Evolutionary conservation across 2,797 vertebrate genomes (phyloP).

Genomic region (Rhyacichthys aspro): DNA sequence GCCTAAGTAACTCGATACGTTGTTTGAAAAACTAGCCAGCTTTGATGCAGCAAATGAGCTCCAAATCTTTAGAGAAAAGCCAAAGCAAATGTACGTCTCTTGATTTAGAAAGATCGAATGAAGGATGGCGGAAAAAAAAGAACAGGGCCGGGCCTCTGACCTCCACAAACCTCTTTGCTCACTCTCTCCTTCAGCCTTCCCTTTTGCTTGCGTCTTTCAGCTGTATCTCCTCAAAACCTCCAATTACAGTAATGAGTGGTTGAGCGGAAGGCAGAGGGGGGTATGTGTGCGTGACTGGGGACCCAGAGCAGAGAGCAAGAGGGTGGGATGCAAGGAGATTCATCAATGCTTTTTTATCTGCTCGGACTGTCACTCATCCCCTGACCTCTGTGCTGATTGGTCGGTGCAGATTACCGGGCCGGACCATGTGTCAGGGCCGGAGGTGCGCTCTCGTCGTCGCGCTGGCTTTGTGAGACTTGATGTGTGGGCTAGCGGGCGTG

Average conservation of each 20-base stretch:
- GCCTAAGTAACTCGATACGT: constrained; percentile 48
- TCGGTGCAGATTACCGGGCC: constrained; percentile 67
- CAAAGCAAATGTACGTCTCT: constrained; percentile 54
- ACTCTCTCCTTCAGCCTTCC: constrained; percentile 30
- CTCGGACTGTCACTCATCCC: constrained; percentile 61
- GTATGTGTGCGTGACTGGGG: constrained; percentile 62
- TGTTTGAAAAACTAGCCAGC: constrained; percentile 45
- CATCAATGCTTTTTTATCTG: constrained; percentile 62
- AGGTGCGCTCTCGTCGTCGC: constrained; percentile 47
- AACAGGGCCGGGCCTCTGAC: constrained; percentile 63
- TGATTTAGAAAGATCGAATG: constrained; percentile 48
- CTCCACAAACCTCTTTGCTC: constrained; percentile 56
- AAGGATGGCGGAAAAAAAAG: constrained; percentile 20
- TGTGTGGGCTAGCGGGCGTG: constrained; percentile 43
- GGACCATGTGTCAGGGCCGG: constrained; percentile 60
- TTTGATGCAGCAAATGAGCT: constrained; percentile 47
- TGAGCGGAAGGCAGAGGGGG: constrained; percentile 58
- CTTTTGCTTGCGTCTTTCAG: constrained; percentile 46
- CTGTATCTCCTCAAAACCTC: constrained; percentile 73
- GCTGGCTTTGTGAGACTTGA: constrained; percentile 40
- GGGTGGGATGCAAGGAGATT: constrained; percentile 42
- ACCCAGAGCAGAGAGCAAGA: constrained; percentile 40
- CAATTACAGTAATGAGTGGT: constrained; percentile 84
- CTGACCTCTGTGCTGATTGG: constrained; percentile 60
- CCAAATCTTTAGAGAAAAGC: constrained; percentile 47